Base-by-base conservation (phyloP, 2,888 invertebrate species). In the Sminthurides aquaticus region DNA sequence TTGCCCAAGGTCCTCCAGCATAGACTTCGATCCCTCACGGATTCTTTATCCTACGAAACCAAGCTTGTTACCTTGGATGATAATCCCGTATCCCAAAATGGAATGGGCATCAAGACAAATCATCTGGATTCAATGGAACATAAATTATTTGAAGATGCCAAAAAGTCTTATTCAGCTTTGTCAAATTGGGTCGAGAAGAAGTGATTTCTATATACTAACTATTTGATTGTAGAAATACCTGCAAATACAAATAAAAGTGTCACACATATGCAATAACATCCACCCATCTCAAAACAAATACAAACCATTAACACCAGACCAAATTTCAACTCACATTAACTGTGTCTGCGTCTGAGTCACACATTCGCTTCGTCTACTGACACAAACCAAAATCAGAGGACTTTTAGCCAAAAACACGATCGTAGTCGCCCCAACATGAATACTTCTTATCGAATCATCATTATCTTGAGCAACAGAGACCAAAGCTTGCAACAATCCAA, bases 151-250 rank as follows among this genome's bases (percentile, higher is more conserved):
- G n/a, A n/a, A n/a, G n/a, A n/a, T n/a, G n/a, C n/a, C n/a, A n/a
- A n/a, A n/a, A n/a, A n/a, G n/a, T n/a, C n/a, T n/a, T n/a, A n/a
- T n/a, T n/a, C n/a, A n/a, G n/a, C n/a, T n/a, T n/a, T n/a, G n/a
- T n/a, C n/a, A n/a, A n/a, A n/a, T n/a, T n/a, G n/a, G n/a, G n/a
- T n/a, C n/a, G n/a, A n/a, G n/a, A n/a, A n/a, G n/a, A n/a, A n/a
- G n/a, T n/a, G n/a, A n/a, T n/a, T n/a, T 96, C 52, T 97, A 81
- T 25, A 94, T 90, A 76, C 93, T 96, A 15, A 94, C 85, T 77
- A 97, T 92, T 84, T 96, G 96, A 81, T 95, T 92, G 81, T 93
- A 93, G 60, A 94, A 90, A 80, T 93, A 93, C 70, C 91, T 92
- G 79, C 22, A 85, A 22, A 56, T 29, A 62, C 20, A 15, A 56